Conservation (phyloP, 2,113 vertebrate species). For the Rallus limicola region DNA sequence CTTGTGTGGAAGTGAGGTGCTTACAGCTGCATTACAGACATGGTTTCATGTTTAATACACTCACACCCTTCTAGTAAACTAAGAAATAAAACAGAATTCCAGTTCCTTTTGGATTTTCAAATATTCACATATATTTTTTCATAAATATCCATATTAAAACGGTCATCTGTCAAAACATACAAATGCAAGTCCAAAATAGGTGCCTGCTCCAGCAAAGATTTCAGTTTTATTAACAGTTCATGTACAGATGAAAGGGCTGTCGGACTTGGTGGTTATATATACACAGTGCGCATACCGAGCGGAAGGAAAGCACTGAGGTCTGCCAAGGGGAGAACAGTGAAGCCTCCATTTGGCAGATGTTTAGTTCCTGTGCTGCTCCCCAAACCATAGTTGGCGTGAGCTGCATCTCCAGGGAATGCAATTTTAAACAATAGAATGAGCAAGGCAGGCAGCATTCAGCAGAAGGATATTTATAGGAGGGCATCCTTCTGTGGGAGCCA, state of each 20-base stretch:
- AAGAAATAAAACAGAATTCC: not conserved
- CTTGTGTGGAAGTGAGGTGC: not conserved
- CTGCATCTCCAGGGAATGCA: not conserved
- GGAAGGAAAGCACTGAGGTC: not conserved
- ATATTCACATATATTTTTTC: not conserved
- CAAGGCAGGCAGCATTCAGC: not conserved
- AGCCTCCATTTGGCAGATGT: slow-evolving; percentile 10
- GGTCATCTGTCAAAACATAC: not conserved
- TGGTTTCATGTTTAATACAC: not conserved
- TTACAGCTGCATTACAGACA: not conserved
- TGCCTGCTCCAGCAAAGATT: not conserved
- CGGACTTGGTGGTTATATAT: not conserved
- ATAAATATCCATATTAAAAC: slow-evolving; percentile 3
- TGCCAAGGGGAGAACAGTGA: not conserved
- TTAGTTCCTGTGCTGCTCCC: slow-evolving; percentile 8
- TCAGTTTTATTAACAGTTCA: not conserved
- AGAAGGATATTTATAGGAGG: not conserved
- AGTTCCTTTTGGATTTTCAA: not conserved
- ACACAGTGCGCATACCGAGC: not conserved
- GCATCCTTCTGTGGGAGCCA: not conserved
- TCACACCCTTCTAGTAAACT: not conserved
- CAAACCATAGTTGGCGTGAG: not conserved
- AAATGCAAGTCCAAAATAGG: not conserved
- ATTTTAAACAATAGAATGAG: not conserved
- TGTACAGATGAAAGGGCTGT: not conserved